phyloP scores from a whole-genome alignment of 1,140 invertebrate species.

The Lepidotrigona ventralis region DNA sequence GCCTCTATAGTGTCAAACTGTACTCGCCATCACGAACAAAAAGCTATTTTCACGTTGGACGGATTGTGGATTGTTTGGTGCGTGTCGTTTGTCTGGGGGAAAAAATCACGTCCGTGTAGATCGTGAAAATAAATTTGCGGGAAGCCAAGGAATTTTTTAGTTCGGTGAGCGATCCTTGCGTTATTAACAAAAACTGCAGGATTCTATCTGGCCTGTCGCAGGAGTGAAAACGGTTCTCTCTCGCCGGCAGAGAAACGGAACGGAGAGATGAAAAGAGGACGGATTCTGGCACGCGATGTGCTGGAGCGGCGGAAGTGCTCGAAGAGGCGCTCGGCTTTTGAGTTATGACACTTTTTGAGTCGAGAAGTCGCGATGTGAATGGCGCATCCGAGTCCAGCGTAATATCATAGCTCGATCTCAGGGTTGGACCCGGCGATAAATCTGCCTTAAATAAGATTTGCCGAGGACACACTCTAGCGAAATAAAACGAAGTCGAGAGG shows the following conservation, averaged over 20 bases:
- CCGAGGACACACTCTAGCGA: constrained; percentile 70
- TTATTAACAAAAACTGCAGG: constrained; percentile 60
- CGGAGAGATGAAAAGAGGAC: constrained; percentile 22
- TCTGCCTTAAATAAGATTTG: constrained; percentile 76
- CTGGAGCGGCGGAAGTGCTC: constrained; percentile 69
- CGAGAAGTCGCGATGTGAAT: constrained; percentile 74
- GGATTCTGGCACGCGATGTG: constrained; percentile 73
- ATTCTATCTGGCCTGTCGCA: constrained; percentile 24
- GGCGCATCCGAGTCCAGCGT: constrained; percentile 72
- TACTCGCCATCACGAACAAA: neutral
- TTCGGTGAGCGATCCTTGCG: neutral
- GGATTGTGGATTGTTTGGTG: neutral
- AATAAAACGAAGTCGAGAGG: constrained; percentile 63
- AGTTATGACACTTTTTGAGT: constrained; percentile 77
- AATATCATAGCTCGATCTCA: constrained; percentile 73
- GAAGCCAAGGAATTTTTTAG: constrained; percentile 21
- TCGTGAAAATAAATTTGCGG: neutral
- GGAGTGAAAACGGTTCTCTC: constrained; percentile 5
- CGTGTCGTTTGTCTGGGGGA: neutral
- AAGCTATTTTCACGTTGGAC: neutral
- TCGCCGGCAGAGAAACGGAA: neutral
- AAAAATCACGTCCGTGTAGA: neutral
- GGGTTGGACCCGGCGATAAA: constrained; percentile 68
- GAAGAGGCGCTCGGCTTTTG: constrained; percentile 74
- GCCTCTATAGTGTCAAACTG: neutral